Percentiles rank a stretch among this genome's conserved stretches.
phyloP scores from a whole-genome alignment of 2,888 invertebrate genomes.

The Lycophotia porphyrea region DNA sequence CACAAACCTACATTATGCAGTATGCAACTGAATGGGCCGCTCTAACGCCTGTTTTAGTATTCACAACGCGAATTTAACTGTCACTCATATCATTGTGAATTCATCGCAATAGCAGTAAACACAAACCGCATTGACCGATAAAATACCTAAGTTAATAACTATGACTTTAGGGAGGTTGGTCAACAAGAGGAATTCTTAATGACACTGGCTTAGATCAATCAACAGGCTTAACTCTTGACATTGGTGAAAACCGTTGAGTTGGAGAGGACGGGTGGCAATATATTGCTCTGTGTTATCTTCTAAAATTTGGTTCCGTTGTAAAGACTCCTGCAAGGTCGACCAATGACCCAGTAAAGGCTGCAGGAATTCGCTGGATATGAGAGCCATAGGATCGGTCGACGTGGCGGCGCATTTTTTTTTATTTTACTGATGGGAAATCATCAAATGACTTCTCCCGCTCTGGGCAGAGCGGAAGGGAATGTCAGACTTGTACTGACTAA shows the following conservation, averaged over 20 bases:
- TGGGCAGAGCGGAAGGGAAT: no score
- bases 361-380: neutral
- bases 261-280: neutral
- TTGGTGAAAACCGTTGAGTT: neutral
- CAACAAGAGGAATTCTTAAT: constrained; percentile 2
- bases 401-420: no score
- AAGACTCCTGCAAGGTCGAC: neutral
- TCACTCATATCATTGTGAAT: constrained; percentile 19
- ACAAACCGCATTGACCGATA: neutral
- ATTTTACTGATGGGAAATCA: no score
- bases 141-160: constrained; percentile 18
- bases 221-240: neutral
- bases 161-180: neutral
- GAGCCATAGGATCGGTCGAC: neutral
- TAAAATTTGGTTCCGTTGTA: neutral
- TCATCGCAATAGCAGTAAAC: constrained; percentile 26
- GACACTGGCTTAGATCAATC: neutral
- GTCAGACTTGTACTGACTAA: no score
- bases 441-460: no score
- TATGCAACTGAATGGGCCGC: constrained; percentile 12
- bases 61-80: constrained; percentile 16
- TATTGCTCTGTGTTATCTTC: neutral
- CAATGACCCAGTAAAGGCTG: neutral
- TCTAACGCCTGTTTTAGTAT: constrained; percentile 24
- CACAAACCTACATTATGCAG: constrained; percentile 6